Evolutionary conservation across 2,888 invertebrate species (phyloP), one percentile per base, ranked within the genome.

Genomic region (Aporophyla nigra): DNA sequence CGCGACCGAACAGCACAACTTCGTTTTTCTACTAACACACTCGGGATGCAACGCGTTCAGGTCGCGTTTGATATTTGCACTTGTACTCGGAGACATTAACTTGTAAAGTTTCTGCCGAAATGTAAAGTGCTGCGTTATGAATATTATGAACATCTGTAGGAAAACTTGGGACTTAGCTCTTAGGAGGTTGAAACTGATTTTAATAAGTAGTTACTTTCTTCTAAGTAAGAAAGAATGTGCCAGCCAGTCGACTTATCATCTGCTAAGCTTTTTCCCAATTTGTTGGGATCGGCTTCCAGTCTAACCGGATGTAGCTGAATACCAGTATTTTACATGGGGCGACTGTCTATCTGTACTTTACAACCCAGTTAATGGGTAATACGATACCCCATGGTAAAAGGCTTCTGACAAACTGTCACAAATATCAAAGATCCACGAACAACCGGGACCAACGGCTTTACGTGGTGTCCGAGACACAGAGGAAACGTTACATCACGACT

Each of bases 21-120:
- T 84, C 5, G 16, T 33, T n/a, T n/a, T n/a, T 43, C 7, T 14
- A 71, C 49, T 79, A 59, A 70, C 27, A 59, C 40, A 54, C 65
- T 83, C 16, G 63, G 54, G 58, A 51, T 65, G 80, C 46, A 79
- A 83, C 62, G 58, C 21, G 49, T 46, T 53, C 58, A 43, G 27
- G 14, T 49, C 69, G 49, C 58, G 27, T 78, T 78, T 21, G 21
- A 58, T 59, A 63, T 83, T 83, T 58, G 21, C 43, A 78, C 40
- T 54, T 19, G 43, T 49, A 24, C 61, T 62, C 4, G 68, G n/a
- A 58, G 5, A 24, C 40, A 78, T 7, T 63, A 83, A 56, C 16
- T 58, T 33, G 7, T 21, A 24, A 59, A 65, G 40, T 65, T 63
- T 59, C 16, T 21, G 9, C 21, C 21, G 3, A 69, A 63, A 46